Evolutionary conservation across 2,797 vertebrate genomes (phyloP).

Genomic region (Chromobotia macracanthus): DNA sequence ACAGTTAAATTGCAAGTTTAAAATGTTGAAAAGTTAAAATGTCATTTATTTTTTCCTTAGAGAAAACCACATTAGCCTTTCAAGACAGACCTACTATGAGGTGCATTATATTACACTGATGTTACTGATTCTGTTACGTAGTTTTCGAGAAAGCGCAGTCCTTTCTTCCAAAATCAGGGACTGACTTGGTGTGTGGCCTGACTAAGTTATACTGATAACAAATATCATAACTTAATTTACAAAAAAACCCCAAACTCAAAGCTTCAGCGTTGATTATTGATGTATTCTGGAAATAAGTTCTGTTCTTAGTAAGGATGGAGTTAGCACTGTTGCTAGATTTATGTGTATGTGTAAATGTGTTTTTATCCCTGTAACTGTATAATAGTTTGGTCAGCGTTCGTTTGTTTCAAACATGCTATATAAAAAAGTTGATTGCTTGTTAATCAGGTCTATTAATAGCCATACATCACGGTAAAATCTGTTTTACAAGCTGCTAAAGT

Average conservation of each 20-base stretch:
- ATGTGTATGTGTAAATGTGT: too few species aligned
- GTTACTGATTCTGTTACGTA: not conserved
- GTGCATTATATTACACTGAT: not conserved
- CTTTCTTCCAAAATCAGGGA: not conserved
- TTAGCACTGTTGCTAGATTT: too few species aligned
- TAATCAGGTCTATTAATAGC: not conserved
- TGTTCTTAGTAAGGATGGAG: too few species aligned
- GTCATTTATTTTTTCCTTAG: not conserved
- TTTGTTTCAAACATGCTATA: not conserved
- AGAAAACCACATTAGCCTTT: not conserved
- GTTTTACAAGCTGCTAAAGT: constrained; percentile 33
- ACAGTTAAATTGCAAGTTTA: not conserved
- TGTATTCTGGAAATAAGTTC: too few species aligned
- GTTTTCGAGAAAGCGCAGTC: not conserved
- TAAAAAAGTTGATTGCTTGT: not conserved
- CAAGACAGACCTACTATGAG: not conserved
- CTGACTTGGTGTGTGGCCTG: not conserved
- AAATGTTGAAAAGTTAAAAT: too few species aligned
- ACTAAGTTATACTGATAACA: too few species aligned
- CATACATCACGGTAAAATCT: not conserved
- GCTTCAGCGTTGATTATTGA: too few species aligned
- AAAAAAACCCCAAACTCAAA: too few species aligned
- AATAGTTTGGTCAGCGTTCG: too few species aligned
- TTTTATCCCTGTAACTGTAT: too few species aligned
- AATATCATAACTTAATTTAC: too few species aligned